Conservation (phyloP, 2,888 invertebrate genomes). For the Xylota segnis region DNA sequence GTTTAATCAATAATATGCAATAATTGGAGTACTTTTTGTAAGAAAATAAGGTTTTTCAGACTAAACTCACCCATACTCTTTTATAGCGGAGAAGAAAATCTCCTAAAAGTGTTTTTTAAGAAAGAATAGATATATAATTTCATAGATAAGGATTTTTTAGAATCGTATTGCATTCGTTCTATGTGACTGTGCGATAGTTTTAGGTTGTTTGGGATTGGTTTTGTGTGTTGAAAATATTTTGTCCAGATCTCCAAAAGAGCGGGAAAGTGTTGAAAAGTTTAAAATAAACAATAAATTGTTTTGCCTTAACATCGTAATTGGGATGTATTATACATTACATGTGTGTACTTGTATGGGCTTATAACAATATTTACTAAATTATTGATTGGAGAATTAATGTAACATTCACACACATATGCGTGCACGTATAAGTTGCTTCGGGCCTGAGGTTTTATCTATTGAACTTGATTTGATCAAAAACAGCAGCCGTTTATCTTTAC, state of each 20-base stretch:
- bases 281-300: too few relatives aligned
- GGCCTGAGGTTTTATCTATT: too few relatives aligned
- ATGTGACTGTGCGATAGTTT: neutral
- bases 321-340: too few relatives aligned
- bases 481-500: too few relatives aligned
- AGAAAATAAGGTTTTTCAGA: neutral
- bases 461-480: too few relatives aligned
- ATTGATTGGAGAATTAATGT: too few relatives aligned
- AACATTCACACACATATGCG: too few relatives aligned
- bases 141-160: slow-evolving; percentile 32
- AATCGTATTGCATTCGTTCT: slow-evolving; percentile 1
- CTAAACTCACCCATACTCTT: slow-evolving; percentile 19
- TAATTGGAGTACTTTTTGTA: neutral
- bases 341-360: too few relatives aligned
- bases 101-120: neutral
- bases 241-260: neutral
- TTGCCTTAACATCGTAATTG: too few relatives aligned
- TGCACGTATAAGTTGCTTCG: too few relatives aligned
- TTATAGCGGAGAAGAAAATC: slow-evolving; percentile 9
- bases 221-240: neutral
- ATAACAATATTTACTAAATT: too few relatives aligned
- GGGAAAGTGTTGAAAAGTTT: neutral
- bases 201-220: neutral
- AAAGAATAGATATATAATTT: neutral
- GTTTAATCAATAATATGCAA: slow-evolving; percentile 8